A percentile compares a stretch with the other conserved stretches of the same genome.
Conservation (phyloP, 2,113 vertebrate genomes). For the Suricata suricatta region DNA sequence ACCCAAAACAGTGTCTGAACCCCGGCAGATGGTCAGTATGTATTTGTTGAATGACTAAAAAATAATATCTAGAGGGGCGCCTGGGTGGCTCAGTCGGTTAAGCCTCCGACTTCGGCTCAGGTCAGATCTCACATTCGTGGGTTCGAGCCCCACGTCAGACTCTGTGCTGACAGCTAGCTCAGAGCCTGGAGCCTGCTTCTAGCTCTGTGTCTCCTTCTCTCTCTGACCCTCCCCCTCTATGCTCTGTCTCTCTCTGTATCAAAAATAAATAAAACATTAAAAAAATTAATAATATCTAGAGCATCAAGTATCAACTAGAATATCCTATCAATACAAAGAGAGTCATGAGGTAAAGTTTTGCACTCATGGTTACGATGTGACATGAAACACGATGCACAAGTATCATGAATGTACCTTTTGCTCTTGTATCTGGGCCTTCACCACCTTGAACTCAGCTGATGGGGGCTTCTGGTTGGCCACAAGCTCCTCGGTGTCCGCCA, state of each 20-base stretch:
- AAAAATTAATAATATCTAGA: neutral
- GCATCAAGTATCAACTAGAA: neutral
- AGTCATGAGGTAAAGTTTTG: neutral
- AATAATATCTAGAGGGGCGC: neutral
- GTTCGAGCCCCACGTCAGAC: too few species aligned
- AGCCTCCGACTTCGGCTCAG: too few species aligned
- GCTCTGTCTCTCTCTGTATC: too few species aligned
- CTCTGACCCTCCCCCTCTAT: too few species aligned
- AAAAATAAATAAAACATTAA: too few species aligned
- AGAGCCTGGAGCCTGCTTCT: too few species aligned
- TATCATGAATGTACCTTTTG: conserved; percentile 90
- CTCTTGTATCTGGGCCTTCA: conserved; percentile 99
- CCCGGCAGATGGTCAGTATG: neutral
- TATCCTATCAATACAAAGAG: neutral
- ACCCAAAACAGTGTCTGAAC: neutral
- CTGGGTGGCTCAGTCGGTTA: too few species aligned
- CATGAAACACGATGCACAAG: neutral
- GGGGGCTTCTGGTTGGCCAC: conserved; percentile 96
- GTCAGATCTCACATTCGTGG: too few species aligned
- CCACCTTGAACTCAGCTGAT: conserved; percentile 98
- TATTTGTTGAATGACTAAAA: conserved; percentile 2
- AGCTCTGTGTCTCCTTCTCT: too few species aligned
- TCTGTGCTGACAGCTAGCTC: too few species aligned
- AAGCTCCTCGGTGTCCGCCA: conserved; percentile 97
- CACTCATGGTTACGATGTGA: neutral